Percentiles rank a stretch among this genome's conserved stretches.
phyloP scores from a whole-genome alignment of 2,113 vertebrate genomes.

The Solenodon paradoxus region DNA sequence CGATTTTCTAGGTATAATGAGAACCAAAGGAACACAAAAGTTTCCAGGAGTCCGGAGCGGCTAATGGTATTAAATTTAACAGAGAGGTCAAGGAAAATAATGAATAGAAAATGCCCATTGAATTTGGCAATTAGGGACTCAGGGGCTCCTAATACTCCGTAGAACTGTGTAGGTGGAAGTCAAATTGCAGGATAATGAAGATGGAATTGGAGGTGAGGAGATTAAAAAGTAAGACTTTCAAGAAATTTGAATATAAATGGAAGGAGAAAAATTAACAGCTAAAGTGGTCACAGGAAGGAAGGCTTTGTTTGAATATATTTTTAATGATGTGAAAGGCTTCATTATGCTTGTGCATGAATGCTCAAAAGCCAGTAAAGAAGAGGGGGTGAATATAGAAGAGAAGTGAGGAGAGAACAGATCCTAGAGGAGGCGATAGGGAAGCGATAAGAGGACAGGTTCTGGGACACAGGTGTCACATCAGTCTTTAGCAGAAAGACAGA shows the following conservation, averaged over 20 bases:
- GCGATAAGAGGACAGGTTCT: background rate
- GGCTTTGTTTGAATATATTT: background rate
- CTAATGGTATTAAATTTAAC: background rate
- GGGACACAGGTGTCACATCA: background rate
- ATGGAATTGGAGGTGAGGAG: background rate
- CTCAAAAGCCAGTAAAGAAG: background rate
- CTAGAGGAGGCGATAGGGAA: background rate
- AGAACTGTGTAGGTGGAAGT: background rate
- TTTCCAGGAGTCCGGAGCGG: background rate
- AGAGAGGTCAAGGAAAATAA: conserved; percentile 16
- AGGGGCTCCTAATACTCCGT: background rate
- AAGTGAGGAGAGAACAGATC: background rate
- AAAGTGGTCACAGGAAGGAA: background rate
- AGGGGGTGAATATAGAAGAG: background rate
- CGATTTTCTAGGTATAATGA: background rate
- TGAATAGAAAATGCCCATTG: conserved; percentile 9
- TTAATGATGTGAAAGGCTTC: background rate
- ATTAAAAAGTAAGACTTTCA: background rate
- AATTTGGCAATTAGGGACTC: background rate
- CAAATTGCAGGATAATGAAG: background rate
- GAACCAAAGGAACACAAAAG: background rate
- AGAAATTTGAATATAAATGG: background rate
- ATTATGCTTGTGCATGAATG: background rate
- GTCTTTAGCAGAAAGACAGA: background rate
- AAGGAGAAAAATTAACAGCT: background rate